These are phyloP conservation scores for Caenorhabditis sp. DNA, from an alignment of 2,888 invertebrate genomes.

Conservation along the genomic window DNA sequence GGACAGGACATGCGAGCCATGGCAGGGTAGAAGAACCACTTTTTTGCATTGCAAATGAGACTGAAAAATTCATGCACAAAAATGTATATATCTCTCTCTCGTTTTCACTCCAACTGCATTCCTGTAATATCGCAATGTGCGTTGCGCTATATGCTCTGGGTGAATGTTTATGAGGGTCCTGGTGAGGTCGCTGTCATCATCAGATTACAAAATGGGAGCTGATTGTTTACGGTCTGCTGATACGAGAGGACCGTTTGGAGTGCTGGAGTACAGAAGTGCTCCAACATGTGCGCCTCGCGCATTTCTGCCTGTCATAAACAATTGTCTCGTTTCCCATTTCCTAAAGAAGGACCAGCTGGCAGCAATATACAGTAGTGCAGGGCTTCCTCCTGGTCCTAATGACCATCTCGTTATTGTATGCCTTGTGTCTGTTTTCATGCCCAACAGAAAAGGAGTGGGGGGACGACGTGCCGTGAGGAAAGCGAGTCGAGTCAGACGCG, in stretches of 20 bases:
- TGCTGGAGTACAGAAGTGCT: constrained; percentile 52
- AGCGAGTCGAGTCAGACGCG: not conserved
- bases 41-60: constrained; percentile 62
- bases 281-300: constrained; percentile 50
- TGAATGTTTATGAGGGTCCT: constrained; percentile 41
- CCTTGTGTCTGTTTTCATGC: not conserved
- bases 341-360: constrained; percentile 52
- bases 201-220: constrained; percentile 29
- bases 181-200: too few relatives aligned
- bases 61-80: constrained; percentile 64
- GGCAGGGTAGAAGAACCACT: constrained; percentile 40
- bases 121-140: constrained; percentile 37
- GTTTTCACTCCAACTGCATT: constrained; percentile 1
- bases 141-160: not conserved
- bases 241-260: constrained; percentile 25
- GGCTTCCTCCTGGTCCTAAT: constrained; percentile 32
- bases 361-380: constrained; percentile 47
- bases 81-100: constrained; percentile 59
- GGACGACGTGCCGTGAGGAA: constrained; percentile 4
- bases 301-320: constrained; percentile 58
- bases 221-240: constrained; percentile 57
- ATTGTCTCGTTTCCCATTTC: constrained; percentile 39
- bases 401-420: constrained; percentile 47
- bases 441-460: not conserved
- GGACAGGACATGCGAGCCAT: constrained; percentile 33